Percentiles rank a stretch among this genome's conserved stretches.
phyloP scores from a whole-genome alignment of 2,113 vertebrate species.

The Pantherophis guttatus region DNA sequence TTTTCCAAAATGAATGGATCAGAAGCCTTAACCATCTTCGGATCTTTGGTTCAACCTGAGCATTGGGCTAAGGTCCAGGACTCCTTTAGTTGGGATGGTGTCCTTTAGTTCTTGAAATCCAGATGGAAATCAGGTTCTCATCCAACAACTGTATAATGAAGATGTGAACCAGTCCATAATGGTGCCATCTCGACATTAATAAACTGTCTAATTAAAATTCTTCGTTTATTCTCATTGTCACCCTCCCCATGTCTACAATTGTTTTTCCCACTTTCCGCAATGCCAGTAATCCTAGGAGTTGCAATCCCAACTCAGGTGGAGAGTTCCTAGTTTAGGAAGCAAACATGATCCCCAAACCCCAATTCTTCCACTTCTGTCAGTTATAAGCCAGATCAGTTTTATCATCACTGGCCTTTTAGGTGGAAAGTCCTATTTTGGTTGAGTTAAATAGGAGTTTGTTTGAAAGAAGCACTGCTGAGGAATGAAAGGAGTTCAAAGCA shows the following conservation, averaged over 20 bases:
- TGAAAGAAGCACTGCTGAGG: not conserved
- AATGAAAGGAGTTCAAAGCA: not conserved
- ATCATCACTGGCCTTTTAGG: not conserved
- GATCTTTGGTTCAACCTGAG: not conserved
- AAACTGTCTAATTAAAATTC: not conserved
- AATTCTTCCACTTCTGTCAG: not conserved
- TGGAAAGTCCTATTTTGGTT: not conserved
- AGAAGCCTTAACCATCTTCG: not conserved
- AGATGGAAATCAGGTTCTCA: not conserved
- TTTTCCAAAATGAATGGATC: not conserved
- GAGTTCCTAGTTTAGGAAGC: not conserved
- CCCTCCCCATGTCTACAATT: not conserved
- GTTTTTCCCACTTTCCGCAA: not conserved
- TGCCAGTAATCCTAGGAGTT: not conserved
- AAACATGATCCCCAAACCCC: not conserved
- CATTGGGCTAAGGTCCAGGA: not conserved
- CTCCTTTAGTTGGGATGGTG: not conserved
- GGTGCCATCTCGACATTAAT: not conserved
- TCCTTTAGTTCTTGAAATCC: not conserved
- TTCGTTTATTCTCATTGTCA: not conserved
- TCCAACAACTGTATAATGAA: not conserved
- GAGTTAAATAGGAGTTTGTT: not conserved
- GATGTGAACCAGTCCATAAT: not conserved
- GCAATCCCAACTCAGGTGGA: not conserved
- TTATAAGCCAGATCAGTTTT: not conserved